phyloP scores from a whole-genome alignment of 2,797 vertebrate species.

The Bradypodion pumilum region DNA sequence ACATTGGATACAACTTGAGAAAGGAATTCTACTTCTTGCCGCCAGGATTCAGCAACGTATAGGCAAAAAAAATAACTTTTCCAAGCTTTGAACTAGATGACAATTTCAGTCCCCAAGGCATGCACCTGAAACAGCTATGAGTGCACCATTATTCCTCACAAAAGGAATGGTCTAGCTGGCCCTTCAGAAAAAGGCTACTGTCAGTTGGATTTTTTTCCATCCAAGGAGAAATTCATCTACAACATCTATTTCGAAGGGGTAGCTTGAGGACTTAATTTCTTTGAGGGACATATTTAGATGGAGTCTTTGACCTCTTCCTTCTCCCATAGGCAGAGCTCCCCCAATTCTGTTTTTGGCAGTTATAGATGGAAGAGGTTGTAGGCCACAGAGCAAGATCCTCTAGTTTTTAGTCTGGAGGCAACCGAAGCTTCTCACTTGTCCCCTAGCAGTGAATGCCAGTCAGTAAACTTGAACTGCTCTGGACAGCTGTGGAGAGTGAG shows the following conservation, averaged over 20 bases:
- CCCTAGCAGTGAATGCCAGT: slow-evolving; percentile 43
- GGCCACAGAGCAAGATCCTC: slow-evolving; percentile 64
- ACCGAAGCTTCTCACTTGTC: slow-evolving; percentile 58
- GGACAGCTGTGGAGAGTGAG: slow-evolving; percentile 66
- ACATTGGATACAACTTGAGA: background rate
- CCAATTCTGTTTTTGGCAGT: slow-evolving; percentile 49
- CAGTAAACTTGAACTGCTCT: slow-evolving; percentile 59
- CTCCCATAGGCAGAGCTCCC: slow-evolving; percentile 35
- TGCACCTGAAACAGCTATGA: background rate
- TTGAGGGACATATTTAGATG: slow-evolving; percentile 52
- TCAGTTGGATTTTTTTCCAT: slow-evolving; percentile 48
- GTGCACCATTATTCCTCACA: background rate
- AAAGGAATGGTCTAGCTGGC: slow-evolving; percentile 42
- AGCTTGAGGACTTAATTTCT: slow-evolving; percentile 50
- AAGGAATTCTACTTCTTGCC: too few species aligned
- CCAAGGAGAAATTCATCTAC: slow-evolving; percentile 53
- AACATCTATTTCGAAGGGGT: slow-evolving; percentile 44
- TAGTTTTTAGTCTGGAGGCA: slow-evolving; percentile 57
- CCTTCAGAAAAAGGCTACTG: slow-evolving; percentile 41
- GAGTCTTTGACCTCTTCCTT: slow-evolving; percentile 64
- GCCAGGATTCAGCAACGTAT: too few species aligned
- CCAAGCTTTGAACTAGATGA: background rate
- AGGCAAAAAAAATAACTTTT: background rate
- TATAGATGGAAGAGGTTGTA: slow-evolving; percentile 60
- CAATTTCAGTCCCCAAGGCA: background rate